Conservation (phyloP, 1,140 invertebrate species). For the Brachionus rubens region DNA sequence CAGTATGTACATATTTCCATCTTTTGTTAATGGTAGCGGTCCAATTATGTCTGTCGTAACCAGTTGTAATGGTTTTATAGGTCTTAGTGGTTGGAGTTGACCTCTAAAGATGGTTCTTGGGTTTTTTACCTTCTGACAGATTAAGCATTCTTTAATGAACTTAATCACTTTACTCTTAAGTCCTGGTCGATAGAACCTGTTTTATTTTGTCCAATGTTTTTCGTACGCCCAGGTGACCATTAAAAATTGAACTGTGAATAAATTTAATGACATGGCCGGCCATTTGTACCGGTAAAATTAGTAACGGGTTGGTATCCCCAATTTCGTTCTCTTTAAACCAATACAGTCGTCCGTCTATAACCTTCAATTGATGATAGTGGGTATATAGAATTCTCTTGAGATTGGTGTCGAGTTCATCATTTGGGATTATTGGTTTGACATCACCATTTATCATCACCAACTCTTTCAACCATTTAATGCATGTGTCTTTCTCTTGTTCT, state of each 20-base stretch:
- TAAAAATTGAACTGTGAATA: neutral
- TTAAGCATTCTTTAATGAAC: neutral
- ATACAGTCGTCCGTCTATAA: neutral
- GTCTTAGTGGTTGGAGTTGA: neutral
- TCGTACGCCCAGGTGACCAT: constrained; percentile 29
- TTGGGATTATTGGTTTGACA: neutral
- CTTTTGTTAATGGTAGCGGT: constrained; percentile 47
- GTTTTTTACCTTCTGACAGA: constrained; percentile 45
- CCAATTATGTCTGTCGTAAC: constrained; percentile 48
- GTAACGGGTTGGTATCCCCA: too few relatives aligned
- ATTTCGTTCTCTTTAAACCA: neutral
- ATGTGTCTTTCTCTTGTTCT: neutral
- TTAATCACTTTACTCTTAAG: neutral
- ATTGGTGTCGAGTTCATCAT: neutral
- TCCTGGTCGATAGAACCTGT: neutral
- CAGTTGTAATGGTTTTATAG: neutral
- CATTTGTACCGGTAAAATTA: neutral
- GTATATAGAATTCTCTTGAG: neutral
- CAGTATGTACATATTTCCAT: constrained; percentile 53
- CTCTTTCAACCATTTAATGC: neutral
- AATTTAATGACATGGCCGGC: neutral
- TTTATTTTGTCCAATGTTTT: neutral
- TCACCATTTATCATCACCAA: neutral
- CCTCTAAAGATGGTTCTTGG: neutral
- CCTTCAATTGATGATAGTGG: neutral